Conservation (phyloP, 2,797 vertebrate genomes). For the Sphenodon punctatus region DNA sequence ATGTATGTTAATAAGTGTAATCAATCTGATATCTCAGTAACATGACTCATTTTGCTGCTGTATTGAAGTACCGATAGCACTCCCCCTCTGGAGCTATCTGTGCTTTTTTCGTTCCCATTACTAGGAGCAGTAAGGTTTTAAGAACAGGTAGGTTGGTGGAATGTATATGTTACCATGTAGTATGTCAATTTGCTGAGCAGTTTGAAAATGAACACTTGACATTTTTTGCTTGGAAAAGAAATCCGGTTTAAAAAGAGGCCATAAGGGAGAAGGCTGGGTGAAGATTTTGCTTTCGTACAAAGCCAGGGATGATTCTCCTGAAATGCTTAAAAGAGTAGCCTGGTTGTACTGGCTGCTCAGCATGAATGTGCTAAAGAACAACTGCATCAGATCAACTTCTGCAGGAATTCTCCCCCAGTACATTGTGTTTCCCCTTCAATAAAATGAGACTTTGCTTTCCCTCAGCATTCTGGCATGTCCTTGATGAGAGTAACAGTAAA, state of each 20-base stretch:
- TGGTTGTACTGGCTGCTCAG: not conserved
- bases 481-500: not conserved
- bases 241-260: not conserved
- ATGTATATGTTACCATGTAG: accelerated
- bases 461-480: not conserved
- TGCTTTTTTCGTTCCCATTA: not conserved
- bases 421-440: not conserved
- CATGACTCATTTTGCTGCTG: not conserved
- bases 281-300: not conserved
- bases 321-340: not conserved
- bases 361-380: not conserved
- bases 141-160: not conserved
- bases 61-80: not conserved
- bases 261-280: not conserved
- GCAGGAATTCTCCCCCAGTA: not conserved
- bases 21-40: accelerated
- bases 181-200: not conserved
- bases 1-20: not conserved
- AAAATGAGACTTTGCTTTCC: not conserved
- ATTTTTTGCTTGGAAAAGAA: not conserved
- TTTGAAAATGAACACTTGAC: not conserved
- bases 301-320: not conserved
- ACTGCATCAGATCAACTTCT: accelerated
- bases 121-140: not conserved
- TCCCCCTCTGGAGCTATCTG: not conserved